Conservation (phyloP, 2,888 invertebrate species). For the Polyploca ridens region DNA sequence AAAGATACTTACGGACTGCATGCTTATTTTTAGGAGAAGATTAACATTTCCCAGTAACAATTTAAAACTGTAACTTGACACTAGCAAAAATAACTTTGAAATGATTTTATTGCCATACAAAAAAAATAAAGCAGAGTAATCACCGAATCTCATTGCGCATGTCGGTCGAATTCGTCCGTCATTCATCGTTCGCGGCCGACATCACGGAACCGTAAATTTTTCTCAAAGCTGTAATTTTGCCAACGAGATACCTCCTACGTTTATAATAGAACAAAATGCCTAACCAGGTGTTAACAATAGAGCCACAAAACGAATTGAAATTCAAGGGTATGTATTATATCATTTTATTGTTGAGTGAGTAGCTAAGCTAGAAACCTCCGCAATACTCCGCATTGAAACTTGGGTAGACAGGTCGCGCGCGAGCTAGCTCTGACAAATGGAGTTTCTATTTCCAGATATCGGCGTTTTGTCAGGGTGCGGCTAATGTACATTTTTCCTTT, state of each 20-base stretch:
- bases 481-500: conserved; percentile 60
- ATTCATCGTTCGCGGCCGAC: conserved; percentile 68
- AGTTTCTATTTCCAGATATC: conserved; percentile 84
- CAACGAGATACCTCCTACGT: conserved; percentile 79
- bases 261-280: conserved; percentile 82
- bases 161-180: conserved; percentile 72
- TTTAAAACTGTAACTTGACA: too few species aligned
- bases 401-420: conserved; percentile 69
- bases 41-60: too few species aligned
- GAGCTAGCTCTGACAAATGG: conserved; percentile 82
- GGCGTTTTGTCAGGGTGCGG: conserved; percentile 81
- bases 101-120: too few species aligned
- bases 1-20: too few species aligned
- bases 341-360: conserved; percentile 32
- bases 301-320: conserved; percentile 94
- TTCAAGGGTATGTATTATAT: conserved; percentile 91
- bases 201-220: conserved; percentile 64
- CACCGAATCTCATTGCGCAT: conserved; percentile 53
- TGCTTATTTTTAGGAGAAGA: too few species aligned
- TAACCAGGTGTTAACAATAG: conserved; percentile 93
- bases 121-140: neutral
- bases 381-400: conserved; percentile 63
- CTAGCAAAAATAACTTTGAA: too few species aligned
- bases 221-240: conserved; percentile 66
- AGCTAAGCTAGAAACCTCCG: conserved; percentile 35